These are phyloP conservation scores for Anoplolepis gracilipes DNA, from an alignment of 1,140 invertebrate genomes.

Conservation along the genomic window DNA sequence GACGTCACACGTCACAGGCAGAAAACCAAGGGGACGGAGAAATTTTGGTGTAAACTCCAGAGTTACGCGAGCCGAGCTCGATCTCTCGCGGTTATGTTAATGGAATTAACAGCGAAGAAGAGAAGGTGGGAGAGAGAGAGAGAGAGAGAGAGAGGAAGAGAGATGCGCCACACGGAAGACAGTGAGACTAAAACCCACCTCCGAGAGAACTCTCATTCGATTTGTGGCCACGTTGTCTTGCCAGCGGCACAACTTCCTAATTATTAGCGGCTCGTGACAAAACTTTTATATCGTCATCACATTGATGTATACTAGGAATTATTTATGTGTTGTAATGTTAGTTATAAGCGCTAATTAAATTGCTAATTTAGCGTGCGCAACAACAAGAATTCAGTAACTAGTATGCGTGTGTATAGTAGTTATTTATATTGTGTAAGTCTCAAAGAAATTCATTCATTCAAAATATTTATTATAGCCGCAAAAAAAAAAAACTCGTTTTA, in stretches of 20 bases:
- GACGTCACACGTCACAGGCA: constrained; percentile 59
- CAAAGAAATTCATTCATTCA: constrained; percentile 7
- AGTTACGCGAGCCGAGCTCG: constrained; percentile 42
- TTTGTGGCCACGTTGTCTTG: constrained; percentile 49
- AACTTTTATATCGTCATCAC: constrained; percentile 43
- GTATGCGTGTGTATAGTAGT: neutral
- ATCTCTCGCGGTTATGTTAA: constrained; percentile 57
- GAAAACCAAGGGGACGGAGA: constrained; percentile 53
- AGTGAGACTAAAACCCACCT: constrained; percentile 32
- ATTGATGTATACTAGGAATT: constrained; percentile 21
- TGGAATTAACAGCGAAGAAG: constrained; percentile 45
- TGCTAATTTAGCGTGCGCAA: constrained; percentile 23
- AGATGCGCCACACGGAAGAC: neutral
- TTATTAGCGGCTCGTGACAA: constrained; percentile 43
- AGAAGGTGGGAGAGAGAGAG: neutral
- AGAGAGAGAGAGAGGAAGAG: neutral
- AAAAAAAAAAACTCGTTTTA: neutral
- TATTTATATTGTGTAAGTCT: neutral
- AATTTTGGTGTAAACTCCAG: constrained; percentile 56
- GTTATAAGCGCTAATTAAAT: neutral
- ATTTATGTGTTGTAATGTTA: constrained; percentile 7
- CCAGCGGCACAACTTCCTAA: constrained; percentile 45
- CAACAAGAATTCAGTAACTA: constrained; percentile 43
- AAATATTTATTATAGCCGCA: constrained; percentile 11
- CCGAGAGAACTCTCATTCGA: constrained; percentile 48